Percentiles rank a stretch among this genome's conserved stretches.
Conservation (phyloP, 1,140 invertebrate species). For the Littorina saxatilis region DNA sequence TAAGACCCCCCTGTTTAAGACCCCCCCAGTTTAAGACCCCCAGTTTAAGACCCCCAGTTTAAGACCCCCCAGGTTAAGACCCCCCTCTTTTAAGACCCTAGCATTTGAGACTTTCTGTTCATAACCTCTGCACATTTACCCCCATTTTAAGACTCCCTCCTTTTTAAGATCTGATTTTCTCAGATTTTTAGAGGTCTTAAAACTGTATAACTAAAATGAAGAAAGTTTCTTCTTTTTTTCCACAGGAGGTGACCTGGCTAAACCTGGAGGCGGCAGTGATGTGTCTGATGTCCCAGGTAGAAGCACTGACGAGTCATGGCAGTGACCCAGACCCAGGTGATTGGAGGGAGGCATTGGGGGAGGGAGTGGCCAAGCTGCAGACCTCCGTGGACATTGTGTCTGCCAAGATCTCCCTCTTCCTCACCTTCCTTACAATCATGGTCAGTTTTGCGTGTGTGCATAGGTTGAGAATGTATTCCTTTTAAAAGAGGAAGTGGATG, state of each 20-base stretch:
- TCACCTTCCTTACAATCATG: conserved; percentile 90
- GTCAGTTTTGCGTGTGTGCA: conserved; percentile 48
- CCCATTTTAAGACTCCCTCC: too few relatives aligned
- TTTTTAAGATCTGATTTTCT: too few relatives aligned
- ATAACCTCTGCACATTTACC: too few relatives aligned
- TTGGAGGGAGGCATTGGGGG: conserved; percentile 68
- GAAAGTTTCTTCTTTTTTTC: neutral
- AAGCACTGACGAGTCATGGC: conserved; percentile 58
- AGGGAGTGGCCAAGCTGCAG: conserved; percentile 67
- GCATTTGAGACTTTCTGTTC: too few relatives aligned
- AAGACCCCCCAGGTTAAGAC: too few relatives aligned
- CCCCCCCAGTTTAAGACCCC: too few relatives aligned
- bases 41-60: too few relatives aligned
- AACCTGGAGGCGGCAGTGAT: conserved; percentile 94
- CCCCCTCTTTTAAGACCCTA: too few relatives aligned
- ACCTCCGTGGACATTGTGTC: conserved; percentile 67
- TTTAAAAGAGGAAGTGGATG: too few relatives aligned
- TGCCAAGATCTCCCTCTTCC: conserved; percentile 83
- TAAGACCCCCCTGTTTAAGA: too few relatives aligned
- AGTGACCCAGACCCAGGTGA: neutral
- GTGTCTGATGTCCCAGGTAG: conserved; percentile 80
- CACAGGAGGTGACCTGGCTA: conserved; percentile 86
- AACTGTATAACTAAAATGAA: neutral
- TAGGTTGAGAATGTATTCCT: too few relatives aligned
- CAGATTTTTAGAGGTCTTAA: too few relatives aligned